Conservation (phyloP, 2,888 invertebrate species). For the Brenthis daphne region DNA sequence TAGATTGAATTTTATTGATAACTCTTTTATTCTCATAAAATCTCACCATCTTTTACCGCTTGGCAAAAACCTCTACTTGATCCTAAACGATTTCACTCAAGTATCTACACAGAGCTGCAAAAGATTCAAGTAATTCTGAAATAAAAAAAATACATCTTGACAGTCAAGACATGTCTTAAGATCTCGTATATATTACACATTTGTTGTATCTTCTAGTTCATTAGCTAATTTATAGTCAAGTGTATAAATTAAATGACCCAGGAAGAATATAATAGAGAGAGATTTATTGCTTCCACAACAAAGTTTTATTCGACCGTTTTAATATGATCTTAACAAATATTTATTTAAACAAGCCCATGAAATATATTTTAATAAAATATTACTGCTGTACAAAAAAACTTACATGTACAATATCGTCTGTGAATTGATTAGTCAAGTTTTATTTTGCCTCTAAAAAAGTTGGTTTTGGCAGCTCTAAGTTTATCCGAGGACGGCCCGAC, state of each 20-base stretch:
- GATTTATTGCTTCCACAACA: constrained; percentile 43
- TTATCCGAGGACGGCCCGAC: constrained; percentile 68
- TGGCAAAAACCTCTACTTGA: constrained; percentile 63
- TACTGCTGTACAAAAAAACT: neutral
- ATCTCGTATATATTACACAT: constrained; percentile 71
- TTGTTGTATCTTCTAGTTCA: constrained; percentile 68
- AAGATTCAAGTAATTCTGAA: constrained; percentile 46
- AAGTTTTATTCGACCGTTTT: constrained; percentile 27
- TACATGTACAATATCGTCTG: too few species aligned
- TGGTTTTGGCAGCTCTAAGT: constrained; percentile 69
- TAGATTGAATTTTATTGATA: constrained; percentile 73
- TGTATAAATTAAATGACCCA: constrained; percentile 68
- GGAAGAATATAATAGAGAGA: constrained; percentile 63
- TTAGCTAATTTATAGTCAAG: constrained; percentile 75
- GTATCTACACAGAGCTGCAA: constrained; percentile 63
- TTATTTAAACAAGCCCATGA: neutral
- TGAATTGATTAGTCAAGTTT: neutral
- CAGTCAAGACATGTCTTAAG: constrained; percentile 60
- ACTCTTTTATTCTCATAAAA: constrained; percentile 69
- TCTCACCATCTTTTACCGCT: constrained; percentile 70
- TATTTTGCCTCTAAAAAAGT: constrained; percentile 9
- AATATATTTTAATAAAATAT: neutral
- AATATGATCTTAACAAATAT: neutral
- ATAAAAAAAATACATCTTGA: constrained; percentile 58
- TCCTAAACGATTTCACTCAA: constrained; percentile 66